Percentiles rank a stretch among this genome's conserved stretches.
phyloP scores from a whole-genome alignment of 2,113 vertebrate species.

The Crotalus horridus region DNA sequence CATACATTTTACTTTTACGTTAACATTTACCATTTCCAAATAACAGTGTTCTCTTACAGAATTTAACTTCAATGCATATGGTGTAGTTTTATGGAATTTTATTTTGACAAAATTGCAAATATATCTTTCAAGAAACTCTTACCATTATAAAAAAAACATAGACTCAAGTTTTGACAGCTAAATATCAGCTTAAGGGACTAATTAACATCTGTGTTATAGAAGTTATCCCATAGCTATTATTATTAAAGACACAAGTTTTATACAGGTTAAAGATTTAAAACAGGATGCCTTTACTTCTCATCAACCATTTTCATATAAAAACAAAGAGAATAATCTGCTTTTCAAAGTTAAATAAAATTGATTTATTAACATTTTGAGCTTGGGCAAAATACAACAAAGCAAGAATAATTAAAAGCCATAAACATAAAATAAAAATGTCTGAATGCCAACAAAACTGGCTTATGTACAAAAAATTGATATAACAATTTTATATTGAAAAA shows the following conservation, averaged over 20 bases:
- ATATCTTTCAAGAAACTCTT: conserved; percentile 1
- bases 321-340: background rate
- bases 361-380: background rate
- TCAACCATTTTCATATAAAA: background rate
- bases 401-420: background rate
- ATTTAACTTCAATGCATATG: background rate
- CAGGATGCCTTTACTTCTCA: background rate
- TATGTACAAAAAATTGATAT: background rate
- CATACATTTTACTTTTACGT: background rate
- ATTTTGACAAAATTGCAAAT: background rate
- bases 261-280: background rate
- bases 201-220: background rate
- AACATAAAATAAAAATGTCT: background rate
- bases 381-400: background rate
- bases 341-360: background rate
- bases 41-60: background rate
- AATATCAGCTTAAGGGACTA: background rate
- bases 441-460: background rate
- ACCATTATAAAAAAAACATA: background rate
- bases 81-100: background rate
- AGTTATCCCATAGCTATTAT: conserved; percentile 8
- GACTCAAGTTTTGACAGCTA: background rate
- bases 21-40: background rate
- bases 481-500: background rate
- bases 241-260: background rate